These are phyloP conservation scores for Paedocypris micromegethes DNA, from an alignment of 2,797 vertebrate species.

Conservation along the genomic window DNA sequence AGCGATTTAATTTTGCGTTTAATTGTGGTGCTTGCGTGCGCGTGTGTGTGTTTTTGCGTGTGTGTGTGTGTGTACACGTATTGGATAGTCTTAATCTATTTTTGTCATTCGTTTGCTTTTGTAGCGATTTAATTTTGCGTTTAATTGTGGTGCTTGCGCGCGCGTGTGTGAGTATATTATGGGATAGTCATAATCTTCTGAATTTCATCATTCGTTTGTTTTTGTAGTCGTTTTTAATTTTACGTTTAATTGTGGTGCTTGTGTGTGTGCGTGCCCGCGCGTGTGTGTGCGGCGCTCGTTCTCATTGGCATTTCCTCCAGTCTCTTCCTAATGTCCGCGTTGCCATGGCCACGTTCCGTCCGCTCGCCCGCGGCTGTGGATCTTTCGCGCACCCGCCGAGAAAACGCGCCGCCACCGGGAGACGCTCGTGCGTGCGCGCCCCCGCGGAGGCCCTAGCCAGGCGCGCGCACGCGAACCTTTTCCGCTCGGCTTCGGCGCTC, in stretches of 20 bases:
- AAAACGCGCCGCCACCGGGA: slow-evolving; percentile 39
- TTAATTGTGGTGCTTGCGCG: background rate
- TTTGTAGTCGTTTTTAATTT: background rate
- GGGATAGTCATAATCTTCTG: background rate
- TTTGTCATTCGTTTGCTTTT: too few relatives aligned
- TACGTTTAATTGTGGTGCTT: background rate
- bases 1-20: too few relatives aligned
- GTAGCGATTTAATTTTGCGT: too few relatives aligned
- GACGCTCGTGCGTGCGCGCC: slow-evolving; percentile 41
- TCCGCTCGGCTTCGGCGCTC: background rate
- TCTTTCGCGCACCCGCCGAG: slow-evolving; percentile 39
- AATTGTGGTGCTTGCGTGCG: too few relatives aligned
- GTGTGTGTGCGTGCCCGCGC: slow-evolving; percentile 3
- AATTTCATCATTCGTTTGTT: background rate
- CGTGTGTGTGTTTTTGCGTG: background rate
- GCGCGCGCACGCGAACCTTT: background rate
- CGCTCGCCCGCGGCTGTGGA: slow-evolving; percentile 31
- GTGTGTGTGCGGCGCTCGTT: slow-evolving; percentile 8
- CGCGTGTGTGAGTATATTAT: background rate
- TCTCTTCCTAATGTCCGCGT: slow-evolving; percentile 41
- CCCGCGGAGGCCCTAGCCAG: slow-evolving; percentile 1
- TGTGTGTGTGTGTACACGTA: slow-evolving; percentile 19
- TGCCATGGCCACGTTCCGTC: slow-evolving; percentile 46
- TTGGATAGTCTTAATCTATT: background rate
- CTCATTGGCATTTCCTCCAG: slow-evolving; percentile 40